Conservation (phyloP, 1,140 invertebrate genomes). For the Augochlora pura region DNA sequence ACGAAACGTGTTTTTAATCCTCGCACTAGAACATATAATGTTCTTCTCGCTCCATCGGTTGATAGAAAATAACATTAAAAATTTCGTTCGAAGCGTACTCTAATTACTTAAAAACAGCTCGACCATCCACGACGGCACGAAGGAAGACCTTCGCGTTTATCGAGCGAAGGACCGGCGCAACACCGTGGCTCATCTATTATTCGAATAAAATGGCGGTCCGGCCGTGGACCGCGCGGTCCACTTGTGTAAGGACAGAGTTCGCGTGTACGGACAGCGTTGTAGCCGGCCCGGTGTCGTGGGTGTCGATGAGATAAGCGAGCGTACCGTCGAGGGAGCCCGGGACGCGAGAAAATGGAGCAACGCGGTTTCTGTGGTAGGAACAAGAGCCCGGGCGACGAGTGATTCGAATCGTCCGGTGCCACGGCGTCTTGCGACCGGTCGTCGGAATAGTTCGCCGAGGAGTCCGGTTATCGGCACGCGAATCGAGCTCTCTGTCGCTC, state of each 20-base stretch:
- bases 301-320: slow-evolving; percentile 53
- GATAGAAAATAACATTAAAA: too few relatives aligned
- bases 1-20: too few relatives aligned
- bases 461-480: slow-evolving; percentile 41
- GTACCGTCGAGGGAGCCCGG: neutral
- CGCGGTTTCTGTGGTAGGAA: slow-evolving; percentile 14
- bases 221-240: neutral
- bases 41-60: too few relatives aligned
- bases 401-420: slow-evolving; percentile 40
- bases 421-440: neutral
- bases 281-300: slow-evolving; percentile 27
- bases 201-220: slow-evolving; percentile 1
- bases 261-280: slow-evolving; percentile 27
- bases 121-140: too few relatives aligned
- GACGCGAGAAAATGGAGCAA: slow-evolving; percentile 44
- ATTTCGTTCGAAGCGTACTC: too few relatives aligned
- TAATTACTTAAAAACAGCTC: too few relatives aligned
- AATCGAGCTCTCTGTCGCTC: slow-evolving; percentile 40
- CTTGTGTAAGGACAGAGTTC: slow-evolving; percentile 19
- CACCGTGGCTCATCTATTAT: neutral
- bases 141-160: too few relatives aligned
- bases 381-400: slow-evolving; percentile 6
- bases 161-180: neutral
- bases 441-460: slow-evolving; percentile 23
- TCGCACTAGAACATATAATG: too few relatives aligned